phyloP scores from a whole-genome alignment of 2,797 vertebrate genomes.

The Mormyrus hasselquistii region DNA sequence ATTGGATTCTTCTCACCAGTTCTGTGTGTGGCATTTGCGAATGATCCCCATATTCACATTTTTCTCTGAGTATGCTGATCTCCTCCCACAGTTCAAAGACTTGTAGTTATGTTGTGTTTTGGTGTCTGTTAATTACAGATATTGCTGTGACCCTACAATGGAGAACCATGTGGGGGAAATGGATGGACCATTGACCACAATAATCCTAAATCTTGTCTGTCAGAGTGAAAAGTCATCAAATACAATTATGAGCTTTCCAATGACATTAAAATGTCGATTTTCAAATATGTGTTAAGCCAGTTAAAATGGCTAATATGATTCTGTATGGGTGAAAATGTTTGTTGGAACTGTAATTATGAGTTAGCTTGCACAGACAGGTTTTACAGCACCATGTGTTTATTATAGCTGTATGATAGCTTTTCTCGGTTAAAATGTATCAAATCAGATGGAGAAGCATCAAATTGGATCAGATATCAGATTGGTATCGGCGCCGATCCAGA shows the following conservation, averaged over 20 bases:
- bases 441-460: neutral
- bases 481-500: neutral
- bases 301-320: neutral
- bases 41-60: neutral
- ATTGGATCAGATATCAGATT: neutral
- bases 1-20: neutral
- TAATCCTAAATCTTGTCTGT: neutral
- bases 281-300: neutral
- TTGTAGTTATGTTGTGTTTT: neutral
- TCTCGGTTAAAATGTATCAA: neutral
- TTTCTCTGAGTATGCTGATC: neutral
- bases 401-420: neutral
- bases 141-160: neutral
- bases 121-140: neutral
- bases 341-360: neutral
- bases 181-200: neutral
- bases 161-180: neutral
- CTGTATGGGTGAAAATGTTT: neutral
- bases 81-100: neutral
- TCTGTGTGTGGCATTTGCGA: neutral
- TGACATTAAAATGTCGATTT: neutral
- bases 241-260: neutral
- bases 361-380: neutral
- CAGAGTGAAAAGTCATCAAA: neutral
- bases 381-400: neutral